Evolutionary conservation across 1,140 invertebrate genomes (phyloP).

Genomic region (Stegodyphus mimosarum): DNA sequence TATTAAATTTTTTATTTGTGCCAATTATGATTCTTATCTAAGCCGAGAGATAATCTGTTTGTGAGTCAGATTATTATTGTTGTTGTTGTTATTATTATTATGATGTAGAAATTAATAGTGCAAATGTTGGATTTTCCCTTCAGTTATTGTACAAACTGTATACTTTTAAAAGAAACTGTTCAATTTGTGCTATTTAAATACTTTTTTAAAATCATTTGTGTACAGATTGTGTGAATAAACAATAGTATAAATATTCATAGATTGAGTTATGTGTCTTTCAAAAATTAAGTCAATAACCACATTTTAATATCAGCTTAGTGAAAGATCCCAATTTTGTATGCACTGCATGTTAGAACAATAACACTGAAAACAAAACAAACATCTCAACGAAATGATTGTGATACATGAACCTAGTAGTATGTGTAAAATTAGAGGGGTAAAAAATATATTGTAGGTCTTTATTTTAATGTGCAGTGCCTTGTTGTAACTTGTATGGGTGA

Average conservation of each 20-base stretch:
- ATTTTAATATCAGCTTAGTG: no score
- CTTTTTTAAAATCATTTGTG: background rate
- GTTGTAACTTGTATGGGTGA: no score
- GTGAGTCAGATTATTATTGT: background rate
- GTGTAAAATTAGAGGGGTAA: no score
- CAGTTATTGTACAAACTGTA: background rate
- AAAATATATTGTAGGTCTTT: no score
- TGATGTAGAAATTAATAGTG: background rate
- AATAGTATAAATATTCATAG: background rate
- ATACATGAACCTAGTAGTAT: no score
- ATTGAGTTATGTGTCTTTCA: background rate
- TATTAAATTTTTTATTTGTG: background rate
- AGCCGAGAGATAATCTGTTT: background rate
- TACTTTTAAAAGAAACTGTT: background rate
- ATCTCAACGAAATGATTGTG: no score
- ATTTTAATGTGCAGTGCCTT: no score
- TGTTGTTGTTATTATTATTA: background rate
- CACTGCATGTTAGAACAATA: no score
- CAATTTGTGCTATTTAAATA: background rate
- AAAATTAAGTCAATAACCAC: no score
- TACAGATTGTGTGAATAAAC: background rate
- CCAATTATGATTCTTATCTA: background rate
- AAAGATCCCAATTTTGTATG: no score
- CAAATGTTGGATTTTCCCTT: background rate
- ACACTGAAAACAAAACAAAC: no score